Percentiles rank a stretch among this genome's conserved stretches.
Conservation (phyloP, 2,888 invertebrate genomes). For the Creontiades dilutus region DNA sequence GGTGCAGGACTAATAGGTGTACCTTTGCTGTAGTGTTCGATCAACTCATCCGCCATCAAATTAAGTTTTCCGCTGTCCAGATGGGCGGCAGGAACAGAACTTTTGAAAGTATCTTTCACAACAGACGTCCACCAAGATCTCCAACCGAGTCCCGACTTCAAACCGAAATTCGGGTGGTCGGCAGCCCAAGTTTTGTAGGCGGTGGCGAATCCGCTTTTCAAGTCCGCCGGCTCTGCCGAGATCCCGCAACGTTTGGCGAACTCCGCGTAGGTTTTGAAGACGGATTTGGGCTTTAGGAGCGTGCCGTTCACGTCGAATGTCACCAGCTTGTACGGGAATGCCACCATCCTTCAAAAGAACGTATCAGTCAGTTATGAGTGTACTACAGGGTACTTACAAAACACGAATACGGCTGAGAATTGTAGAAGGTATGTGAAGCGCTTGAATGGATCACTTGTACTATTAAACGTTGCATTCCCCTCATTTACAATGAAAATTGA, state of each 20-base stretch:
- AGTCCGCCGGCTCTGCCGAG: constrained; percentile 81
- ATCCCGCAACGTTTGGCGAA: constrained; percentile 86
- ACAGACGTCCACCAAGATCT: constrained; percentile 90
- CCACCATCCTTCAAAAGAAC: constrained; percentile 16
- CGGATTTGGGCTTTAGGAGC: constrained; percentile 85
- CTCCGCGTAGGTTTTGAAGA: constrained; percentile 87
- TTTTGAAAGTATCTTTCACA: constrained; percentile 83
- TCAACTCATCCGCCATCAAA: constrained; percentile 82
- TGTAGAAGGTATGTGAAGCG: too few species aligned
- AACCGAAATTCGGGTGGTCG: constrained; percentile 90
- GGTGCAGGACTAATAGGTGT: too few species aligned
- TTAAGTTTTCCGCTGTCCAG: constrained; percentile 76
- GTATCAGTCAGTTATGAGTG: too few species aligned
- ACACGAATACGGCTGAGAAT: too few species aligned
- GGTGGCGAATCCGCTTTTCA: constrained; percentile 83
- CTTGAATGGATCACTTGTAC: too few species aligned
- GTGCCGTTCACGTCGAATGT: constrained; percentile 96
- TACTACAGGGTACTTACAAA: too few species aligned
- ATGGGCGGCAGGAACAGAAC: constrained; percentile 78
- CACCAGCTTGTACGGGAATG: constrained; percentile 79
- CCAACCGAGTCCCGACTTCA: constrained; percentile 84
- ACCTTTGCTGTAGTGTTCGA: constrained; percentile 79
- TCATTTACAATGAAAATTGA: too few species aligned
- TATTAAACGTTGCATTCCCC: too few species aligned
- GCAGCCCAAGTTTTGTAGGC: constrained; percentile 84